Evolutionary conservation across 2,113 vertebrate genomes (phyloP).

Genomic region (Euleptes europaea): DNA sequence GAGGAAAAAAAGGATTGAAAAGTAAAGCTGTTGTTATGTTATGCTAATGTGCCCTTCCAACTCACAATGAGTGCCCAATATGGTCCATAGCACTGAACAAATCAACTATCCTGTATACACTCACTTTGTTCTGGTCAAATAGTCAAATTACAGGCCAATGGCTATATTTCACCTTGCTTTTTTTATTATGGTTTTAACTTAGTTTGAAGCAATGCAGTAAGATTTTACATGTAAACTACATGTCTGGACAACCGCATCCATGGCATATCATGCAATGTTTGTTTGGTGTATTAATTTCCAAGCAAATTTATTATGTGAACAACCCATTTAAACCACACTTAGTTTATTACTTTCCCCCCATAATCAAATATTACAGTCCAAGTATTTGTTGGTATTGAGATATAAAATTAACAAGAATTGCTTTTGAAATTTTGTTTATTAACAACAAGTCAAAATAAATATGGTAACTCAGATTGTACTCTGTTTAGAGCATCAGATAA

Average conservation of each 20-base stretch:
- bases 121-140: not conserved
- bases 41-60: not conserved
- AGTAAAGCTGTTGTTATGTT: not conserved
- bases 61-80: not conserved
- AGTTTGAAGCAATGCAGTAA: not conserved
- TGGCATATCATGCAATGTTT: not conserved
- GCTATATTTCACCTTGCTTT: not conserved
- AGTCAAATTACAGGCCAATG: not conserved
- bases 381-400: too few species aligned
- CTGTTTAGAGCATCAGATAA: too few species aligned
- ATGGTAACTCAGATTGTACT: too few species aligned
- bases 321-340: too few species aligned
- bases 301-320: too few species aligned
- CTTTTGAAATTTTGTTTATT: too few species aligned
- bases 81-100: not conserved
- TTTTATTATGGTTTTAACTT: not conserved
- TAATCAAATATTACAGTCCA: too few species aligned
- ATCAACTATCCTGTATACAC: not conserved
- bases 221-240: not conserved
- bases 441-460: too few species aligned
- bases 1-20: not conserved
- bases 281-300: slow-evolving; percentile 12
- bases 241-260: too few species aligned
- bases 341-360: too few species aligned
- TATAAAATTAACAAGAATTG: too few species aligned